Percentiles rank a stretch among this genome's conserved stretches.
phyloP scores from a whole-genome alignment of 2,113 vertebrate genomes.

The Thunnus thynnus region DNA sequence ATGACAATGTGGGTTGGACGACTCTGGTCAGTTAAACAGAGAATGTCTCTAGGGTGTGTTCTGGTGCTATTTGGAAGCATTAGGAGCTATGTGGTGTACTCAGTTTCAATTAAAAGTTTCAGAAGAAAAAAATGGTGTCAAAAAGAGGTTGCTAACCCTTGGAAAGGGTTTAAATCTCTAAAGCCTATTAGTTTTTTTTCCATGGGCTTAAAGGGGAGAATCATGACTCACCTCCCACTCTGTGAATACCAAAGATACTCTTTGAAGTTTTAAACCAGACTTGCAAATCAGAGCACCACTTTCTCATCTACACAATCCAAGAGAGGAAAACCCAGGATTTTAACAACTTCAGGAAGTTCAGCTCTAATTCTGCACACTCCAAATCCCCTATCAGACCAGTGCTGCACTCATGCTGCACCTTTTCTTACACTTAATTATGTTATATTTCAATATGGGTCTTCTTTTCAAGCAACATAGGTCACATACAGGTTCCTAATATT shows the following conservation, averaged over 20 bases:
- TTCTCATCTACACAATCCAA: conserved; percentile 44
- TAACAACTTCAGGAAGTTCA: conserved; percentile 31
- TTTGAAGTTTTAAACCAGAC: conserved; percentile 68
- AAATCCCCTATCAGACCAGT: conserved; percentile 25
- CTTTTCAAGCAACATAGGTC: not conserved
- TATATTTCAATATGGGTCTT: not conserved
- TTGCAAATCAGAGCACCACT: conserved; percentile 44
- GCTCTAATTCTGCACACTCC: not conserved
- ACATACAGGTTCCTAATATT: not conserved
- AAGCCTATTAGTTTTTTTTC: conserved; percentile 33
- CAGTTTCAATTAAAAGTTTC: conserved; percentile 33
- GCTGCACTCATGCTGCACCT: not conserved
- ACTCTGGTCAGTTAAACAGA: conserved; percentile 14
- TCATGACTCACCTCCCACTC: conserved; percentile 33
- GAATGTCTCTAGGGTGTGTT: conserved; percentile 9
- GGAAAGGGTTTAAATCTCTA: conserved; percentile 23
- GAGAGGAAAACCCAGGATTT: conserved; percentile 23
- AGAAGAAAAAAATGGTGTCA: conserved; percentile 16
- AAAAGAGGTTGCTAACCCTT: conserved; percentile 31
- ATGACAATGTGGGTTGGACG: conserved; percentile 23
- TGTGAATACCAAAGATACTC: conserved; percentile 47
- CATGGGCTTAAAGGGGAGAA: conserved; percentile 24
- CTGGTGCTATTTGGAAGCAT: not conserved
- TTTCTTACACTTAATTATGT: not conserved
- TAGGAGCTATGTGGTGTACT: conserved; percentile 9